phyloP scores from a whole-genome alignment of 2,113 vertebrate species.

The Monarcha castaneiventris region DNA sequence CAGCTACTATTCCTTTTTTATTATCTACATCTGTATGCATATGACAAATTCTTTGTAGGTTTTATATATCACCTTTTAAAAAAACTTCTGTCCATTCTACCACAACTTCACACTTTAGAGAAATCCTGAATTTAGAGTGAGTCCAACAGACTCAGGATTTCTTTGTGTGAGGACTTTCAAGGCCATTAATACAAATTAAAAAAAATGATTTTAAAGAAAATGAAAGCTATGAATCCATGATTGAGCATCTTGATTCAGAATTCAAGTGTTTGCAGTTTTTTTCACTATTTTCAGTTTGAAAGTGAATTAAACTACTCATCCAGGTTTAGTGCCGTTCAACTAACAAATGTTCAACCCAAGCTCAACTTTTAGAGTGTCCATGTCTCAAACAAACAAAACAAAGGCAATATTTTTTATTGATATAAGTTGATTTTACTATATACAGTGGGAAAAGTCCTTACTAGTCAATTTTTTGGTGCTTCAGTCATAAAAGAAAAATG shows the following conservation, averaged over 20 bases:
- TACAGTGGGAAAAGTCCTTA: not conserved
- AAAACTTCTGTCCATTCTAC: not conserved
- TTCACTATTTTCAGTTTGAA: not conserved
- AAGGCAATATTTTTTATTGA: not conserved
- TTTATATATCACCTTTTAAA: not conserved
- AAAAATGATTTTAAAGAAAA: not conserved
- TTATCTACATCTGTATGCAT: not conserved
- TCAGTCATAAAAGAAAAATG: not conserved
- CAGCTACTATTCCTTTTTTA: not conserved
- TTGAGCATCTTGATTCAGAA: not conserved
- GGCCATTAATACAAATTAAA: not conserved
- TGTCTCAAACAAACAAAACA: not conserved
- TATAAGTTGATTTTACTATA: not conserved
- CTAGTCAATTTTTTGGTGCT: not conserved
- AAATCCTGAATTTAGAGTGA: not conserved
- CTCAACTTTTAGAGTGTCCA: not conserved
- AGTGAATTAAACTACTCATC: not conserved
- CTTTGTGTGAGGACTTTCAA: not conserved
- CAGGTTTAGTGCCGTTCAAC: not conserved
- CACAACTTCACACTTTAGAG: not conserved
- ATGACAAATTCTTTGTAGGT: not conserved
- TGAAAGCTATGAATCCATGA: not conserved
- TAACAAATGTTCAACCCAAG: not conserved
- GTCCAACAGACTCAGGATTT: not conserved
- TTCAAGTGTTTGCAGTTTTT: not conserved